Base-by-base conservation (phyloP, 2,888 invertebrate genomes). In the Caenorhabditis wallacei region DNA sequence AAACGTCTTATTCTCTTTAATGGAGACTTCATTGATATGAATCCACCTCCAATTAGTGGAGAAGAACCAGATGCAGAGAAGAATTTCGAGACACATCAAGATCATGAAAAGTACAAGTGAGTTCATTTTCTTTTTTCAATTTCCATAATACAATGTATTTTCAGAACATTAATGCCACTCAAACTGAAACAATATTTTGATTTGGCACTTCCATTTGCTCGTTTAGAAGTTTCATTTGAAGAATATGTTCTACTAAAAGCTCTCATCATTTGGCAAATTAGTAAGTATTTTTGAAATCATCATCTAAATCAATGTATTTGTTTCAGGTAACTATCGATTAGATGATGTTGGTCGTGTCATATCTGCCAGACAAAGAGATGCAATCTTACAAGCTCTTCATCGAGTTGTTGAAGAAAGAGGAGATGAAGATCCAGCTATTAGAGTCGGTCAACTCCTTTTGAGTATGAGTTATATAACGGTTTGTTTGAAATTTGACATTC, bases 381-480 rank as follows among this genome's bases (percentile, higher is more conserved):
- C 69, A 20, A 82, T 86, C 5, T 51, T 86, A 40, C 80, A 74
- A 37, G 86, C 84, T 2, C 61, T 86, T n/a, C 85, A 87, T 61
- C 71, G 80, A 57, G 72, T 85, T 57, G 86, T 84, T n/a, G 83
- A 81, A 59, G 86, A 86, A 48, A 64, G 80, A 4, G 84, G 81
- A 8, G 76, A 82, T 35, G 79, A 82, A 26, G 63, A 81, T 53
- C 82, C 85, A 37, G 87, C 84, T 8, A 76, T 81, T 63, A 68
- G 86, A 35, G 80, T 86, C 48, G 87, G 87, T 2, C 68, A 75
- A 22, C 59, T 87, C 4, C 69, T 87, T 16, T 64, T 87, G 30
- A 82, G 82, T 26, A 87, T 87, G 84, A 83, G 83, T 56, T 86
- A 82, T 24, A 86, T 87, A 3, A 79, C 86, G 69, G 87, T 88